phyloP scores from a whole-genome alignment of 1,140 invertebrate genomes.

The Meloidogyne hapla region DNA sequence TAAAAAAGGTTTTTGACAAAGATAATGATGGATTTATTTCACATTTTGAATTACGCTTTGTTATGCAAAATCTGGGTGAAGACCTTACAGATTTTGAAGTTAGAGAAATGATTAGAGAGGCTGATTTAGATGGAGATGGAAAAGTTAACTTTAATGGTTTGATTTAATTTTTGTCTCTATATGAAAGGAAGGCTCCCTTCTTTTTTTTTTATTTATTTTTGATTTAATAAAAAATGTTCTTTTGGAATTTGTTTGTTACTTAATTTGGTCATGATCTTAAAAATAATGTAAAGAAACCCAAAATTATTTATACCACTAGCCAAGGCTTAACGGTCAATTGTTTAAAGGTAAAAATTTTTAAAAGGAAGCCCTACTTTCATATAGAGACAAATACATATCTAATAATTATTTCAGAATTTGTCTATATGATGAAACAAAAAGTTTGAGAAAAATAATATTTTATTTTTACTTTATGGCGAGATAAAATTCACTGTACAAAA shows the following conservation, averaged over 20 bases:
- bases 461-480: neutral
- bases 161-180: no score
- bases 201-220: slow-evolving; percentile 20
- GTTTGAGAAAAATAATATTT: slow-evolving; percentile 13
- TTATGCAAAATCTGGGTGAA: slow-evolving; percentile 89
- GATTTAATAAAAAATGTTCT: slow-evolving; percentile 11
- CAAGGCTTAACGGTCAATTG: no score
- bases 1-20: slow-evolving; percentile 74
- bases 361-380: no score
- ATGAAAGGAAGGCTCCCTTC: neutral
- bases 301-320: no score
- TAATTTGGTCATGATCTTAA: no score
- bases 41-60: slow-evolving; percentile 80
- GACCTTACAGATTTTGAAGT: slow-evolving; percentile 96
- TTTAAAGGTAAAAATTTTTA: no score
- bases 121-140: slow-evolving; percentile 95
- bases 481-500: neutral
- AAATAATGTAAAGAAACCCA: no score
- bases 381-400: neutral
- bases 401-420: slow-evolving; percentile 34
- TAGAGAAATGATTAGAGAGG: slow-evolving; percentile 90
- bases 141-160: slow-evolving; percentile 90
- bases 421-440: slow-evolving; percentile 38
- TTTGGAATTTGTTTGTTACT: neutral
- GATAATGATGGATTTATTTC: slow-evolving; percentile 87